These are phyloP conservation scores for Amorpha juglandis DNA, from an alignment of 2,888 invertebrate species.

Conservation along the genomic window DNA sequence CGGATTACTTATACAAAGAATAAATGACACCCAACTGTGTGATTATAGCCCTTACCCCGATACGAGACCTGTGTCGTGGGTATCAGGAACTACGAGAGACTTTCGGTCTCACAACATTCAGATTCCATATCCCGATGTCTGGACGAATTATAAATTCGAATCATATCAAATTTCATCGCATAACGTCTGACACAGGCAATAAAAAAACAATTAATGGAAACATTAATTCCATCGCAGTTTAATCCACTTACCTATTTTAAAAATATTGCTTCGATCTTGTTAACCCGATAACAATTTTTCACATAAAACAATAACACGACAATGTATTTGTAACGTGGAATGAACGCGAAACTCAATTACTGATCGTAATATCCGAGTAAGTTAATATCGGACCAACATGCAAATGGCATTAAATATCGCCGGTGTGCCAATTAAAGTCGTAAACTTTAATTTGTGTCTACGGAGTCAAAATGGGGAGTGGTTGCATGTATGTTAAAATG, in stretches of 20 bases:
- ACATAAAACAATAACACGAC: constrained; percentile 41
- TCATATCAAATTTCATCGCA: neutral
- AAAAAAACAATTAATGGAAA: constrained; percentile 16
- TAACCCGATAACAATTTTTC: constrained; percentile 37
- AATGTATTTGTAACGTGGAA: constrained; percentile 49
- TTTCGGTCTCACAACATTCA: no score
- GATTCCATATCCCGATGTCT: no score
- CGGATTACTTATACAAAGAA: neutral
- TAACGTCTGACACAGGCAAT: neutral
- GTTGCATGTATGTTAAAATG: constrained; percentile 46
- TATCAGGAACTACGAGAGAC: no score
- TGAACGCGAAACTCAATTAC: constrained; percentile 64
- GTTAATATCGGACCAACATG: constrained; percentile 67
- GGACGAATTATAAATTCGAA: neutral
- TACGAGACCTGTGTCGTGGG: no score
- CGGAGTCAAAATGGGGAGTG: constrained; percentile 61
- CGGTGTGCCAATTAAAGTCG: constrained; percentile 66
- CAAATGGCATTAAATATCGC: constrained; percentile 73
- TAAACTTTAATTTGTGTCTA: constrained; percentile 77
- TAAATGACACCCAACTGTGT: no score
- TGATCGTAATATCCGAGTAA: constrained; percentile 56
- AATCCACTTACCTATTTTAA: constrained; percentile 21
- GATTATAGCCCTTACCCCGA: no score
- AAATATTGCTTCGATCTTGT: constrained; percentile 16
- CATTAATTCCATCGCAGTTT: constrained; percentile 8